Evolutionary conservation across 2,797 vertebrate genomes (phyloP).

Genomic region (Sebastes kiyomatsui): DNA sequence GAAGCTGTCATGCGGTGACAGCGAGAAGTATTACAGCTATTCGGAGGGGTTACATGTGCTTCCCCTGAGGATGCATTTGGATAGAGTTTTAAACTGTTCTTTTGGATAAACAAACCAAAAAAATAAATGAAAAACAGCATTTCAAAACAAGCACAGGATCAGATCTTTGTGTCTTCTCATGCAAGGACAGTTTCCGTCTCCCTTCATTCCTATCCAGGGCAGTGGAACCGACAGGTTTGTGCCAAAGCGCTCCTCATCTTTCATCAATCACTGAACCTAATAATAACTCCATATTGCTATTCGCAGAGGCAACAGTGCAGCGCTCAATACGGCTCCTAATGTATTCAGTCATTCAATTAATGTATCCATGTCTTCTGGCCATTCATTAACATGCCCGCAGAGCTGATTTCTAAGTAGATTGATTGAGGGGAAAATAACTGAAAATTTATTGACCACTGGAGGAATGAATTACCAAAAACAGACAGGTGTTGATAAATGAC

Average conservation of each 20-base stretch:
- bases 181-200: conserved; percentile 44
- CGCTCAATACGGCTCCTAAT: conserved; percentile 68
- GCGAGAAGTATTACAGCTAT: conserved; percentile 57
- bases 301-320: conserved; percentile 53
- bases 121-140: conserved; percentile 19
- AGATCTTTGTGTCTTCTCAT: conserved; percentile 51
- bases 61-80: conserved; percentile 56
- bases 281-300: conserved; percentile 67
- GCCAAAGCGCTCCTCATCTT: conserved; percentile 43
- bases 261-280: conserved; percentile 73
- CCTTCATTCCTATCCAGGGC: conserved; percentile 44
- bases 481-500: conserved; percentile 71
- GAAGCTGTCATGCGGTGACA: conserved; percentile 71
- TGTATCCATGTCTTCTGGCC: conserved; percentile 64
- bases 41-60: conserved; percentile 61
- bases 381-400: conserved; percentile 69
- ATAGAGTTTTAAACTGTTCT: conserved; percentile 51
- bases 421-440: conserved; percentile 72
- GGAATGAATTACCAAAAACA: conserved; percentile 67
- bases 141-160: conserved; percentile 35
- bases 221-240: conserved; percentile 52
- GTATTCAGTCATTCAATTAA: conserved; percentile 78
- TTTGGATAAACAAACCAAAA: conserved; percentile 53
- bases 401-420: conserved; percentile 70
- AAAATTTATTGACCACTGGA: conserved; percentile 72